phyloP scores from a whole-genome alignment of 2,113 vertebrate species.

The Leucopternis melanops region DNA sequence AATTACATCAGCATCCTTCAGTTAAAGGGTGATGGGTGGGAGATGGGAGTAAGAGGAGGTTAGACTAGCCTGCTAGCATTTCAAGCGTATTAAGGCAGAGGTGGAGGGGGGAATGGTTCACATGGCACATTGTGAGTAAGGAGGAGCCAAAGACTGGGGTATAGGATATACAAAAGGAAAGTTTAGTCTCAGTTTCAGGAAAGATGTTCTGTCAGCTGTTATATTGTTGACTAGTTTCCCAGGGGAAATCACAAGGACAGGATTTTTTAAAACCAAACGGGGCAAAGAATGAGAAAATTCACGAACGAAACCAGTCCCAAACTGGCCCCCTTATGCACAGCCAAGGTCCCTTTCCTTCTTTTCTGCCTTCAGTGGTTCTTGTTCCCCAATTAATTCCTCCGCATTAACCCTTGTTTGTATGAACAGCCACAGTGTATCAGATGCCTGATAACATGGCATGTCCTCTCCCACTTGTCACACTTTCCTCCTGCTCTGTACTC shows the following conservation, averaged over 20 bases:
- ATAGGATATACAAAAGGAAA: background rate
- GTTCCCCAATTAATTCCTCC: background rate
- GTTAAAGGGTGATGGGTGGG: background rate
- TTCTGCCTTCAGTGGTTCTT: background rate
- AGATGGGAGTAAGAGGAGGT: background rate
- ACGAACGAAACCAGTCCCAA: background rate
- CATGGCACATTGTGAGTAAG: background rate
- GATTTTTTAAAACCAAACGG: background rate
- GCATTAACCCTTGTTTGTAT: background rate
- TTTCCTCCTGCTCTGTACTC: background rate
- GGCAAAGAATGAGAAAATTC: constrained; percentile 12
- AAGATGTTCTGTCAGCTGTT: constrained; percentile 16
- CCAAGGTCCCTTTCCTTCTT: background rate
- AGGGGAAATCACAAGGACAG: background rate
- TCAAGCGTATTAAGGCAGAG: background rate
- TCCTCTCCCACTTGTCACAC: background rate
- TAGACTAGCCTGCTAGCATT: background rate
- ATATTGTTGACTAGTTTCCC: background rate
- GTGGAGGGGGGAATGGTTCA: background rate
- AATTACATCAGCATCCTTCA: background rate
- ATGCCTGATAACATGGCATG: background rate
- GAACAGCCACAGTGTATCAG: background rate
- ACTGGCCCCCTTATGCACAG: accelerated
- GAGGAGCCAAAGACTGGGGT: background rate
- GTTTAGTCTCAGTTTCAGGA: constrained; percentile 24